Evolutionary conservation across 2,113 vertebrate species (phyloP).

Genomic region (Clarias macrocephalus): DNA sequence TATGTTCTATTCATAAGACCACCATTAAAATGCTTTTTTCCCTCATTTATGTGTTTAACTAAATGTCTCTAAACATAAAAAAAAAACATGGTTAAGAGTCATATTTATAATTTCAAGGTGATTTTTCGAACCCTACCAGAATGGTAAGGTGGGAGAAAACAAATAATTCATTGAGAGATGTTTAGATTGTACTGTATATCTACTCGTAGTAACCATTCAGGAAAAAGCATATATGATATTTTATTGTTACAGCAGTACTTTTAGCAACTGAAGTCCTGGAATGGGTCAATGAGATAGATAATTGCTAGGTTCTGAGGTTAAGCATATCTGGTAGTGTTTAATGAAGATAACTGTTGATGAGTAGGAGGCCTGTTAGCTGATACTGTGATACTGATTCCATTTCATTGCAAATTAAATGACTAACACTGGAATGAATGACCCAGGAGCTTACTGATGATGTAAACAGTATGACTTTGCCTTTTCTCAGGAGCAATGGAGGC

Average conservation of each 20-base stretch:
- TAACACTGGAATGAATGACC: slow-evolving; percentile 52
- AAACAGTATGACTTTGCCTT: slow-evolving; percentile 53
- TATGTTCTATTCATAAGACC: background rate
- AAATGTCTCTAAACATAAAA: background rate
- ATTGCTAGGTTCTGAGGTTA: background rate
- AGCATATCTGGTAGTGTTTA: slow-evolving; percentile 17
- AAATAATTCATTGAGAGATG: background rate
- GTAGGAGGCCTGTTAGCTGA: background rate
- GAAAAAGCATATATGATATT: no score
- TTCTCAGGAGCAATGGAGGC: slow-evolving; percentile 53
- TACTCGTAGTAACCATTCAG: background rate
- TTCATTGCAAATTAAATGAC: slow-evolving; percentile 47
- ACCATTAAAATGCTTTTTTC: background rate
- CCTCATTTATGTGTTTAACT: background rate
- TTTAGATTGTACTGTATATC: background rate
- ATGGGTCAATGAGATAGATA: background rate
- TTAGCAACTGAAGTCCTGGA: background rate
- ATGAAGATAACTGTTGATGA: slow-evolving; percentile 18
- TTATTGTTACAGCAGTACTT: background rate
- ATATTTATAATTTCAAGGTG: background rate
- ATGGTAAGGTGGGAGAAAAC: background rate
- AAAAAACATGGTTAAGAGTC: background rate
- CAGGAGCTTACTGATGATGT: slow-evolving; percentile 54
- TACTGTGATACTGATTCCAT: background rate
- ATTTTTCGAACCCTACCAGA: background rate